Evolutionary conservation across 2,113 vertebrate species (phyloP).

Genomic region (Trogon melanurus): DNA sequence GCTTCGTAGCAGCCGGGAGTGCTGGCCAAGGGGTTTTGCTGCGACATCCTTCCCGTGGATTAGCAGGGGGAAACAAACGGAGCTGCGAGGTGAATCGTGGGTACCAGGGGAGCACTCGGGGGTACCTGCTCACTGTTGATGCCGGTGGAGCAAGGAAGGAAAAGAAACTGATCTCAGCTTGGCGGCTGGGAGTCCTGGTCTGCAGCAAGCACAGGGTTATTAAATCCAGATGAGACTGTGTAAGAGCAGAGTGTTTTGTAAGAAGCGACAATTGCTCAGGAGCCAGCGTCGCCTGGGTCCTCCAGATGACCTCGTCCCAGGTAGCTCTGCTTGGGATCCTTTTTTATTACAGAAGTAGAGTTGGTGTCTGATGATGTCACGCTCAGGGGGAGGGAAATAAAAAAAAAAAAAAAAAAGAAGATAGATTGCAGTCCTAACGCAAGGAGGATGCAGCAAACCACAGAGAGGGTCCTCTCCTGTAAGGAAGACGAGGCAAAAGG

Average conservation of each 20-base stretch:
- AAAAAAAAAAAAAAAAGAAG: neutral
- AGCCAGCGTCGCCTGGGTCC: constrained; percentile 30
- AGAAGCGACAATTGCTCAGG: constrained; percentile 10
- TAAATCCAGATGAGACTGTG: constrained; percentile 2
- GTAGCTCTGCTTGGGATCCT: constrained; percentile 72
- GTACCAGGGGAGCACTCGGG: neutral
- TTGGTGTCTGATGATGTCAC: constrained; percentile 71
- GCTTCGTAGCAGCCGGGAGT: constrained; percentile 13
- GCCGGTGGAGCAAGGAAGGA: neutral
- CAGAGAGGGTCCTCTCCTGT: constrained; percentile 50
- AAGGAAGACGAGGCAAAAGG: constrained; percentile 57
- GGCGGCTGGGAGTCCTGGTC: constrained; percentile 49
- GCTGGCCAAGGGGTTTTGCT: constrained; percentile 70
- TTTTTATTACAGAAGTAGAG: constrained; percentile 62
- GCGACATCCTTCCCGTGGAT: constrained; percentile 61
- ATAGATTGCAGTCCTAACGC: constrained; percentile 69
- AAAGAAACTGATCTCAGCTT: constrained; percentile 41
- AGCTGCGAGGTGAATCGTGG: neutral
- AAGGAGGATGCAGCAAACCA: constrained; percentile 62
- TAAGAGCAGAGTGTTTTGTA: constrained; percentile 53
- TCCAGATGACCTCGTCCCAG: constrained; percentile 71
- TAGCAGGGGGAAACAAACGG: constrained; percentile 31
- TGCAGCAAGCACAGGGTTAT: constrained; percentile 49
- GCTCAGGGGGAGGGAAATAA: constrained; percentile 22
- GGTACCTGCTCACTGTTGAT: constrained; percentile 34